Conservation (phyloP, 2,888 invertebrate species). For the Leptopterna dolabrata region DNA sequence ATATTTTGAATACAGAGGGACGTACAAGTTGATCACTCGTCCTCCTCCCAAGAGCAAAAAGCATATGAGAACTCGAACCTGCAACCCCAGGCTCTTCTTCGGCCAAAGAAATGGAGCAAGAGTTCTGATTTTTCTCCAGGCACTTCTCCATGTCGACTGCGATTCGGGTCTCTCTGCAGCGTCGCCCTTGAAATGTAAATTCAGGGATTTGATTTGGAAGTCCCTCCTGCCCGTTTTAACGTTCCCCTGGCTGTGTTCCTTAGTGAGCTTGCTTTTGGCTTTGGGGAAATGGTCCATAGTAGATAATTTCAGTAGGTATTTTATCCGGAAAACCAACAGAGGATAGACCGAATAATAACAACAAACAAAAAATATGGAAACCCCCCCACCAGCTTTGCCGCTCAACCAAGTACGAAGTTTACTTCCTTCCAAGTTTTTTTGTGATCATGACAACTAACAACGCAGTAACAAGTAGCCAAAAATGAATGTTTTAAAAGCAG, state of each 20-base stretch:
- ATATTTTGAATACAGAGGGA: slow-evolving; percentile 91
- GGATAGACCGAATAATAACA: background rate
- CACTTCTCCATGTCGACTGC: slow-evolving; percentile 82
- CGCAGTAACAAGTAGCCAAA: too few species aligned
- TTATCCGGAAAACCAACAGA: background rate
- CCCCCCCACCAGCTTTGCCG: too few species aligned
- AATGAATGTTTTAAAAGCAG: too few species aligned
- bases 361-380: too few species aligned
- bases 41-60: slow-evolving; percentile 81
- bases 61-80: slow-evolving; percentile 85
- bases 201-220: slow-evolving; percentile 53
- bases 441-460: too few species aligned
- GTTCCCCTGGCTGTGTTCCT: background rate
- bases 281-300: background rate
- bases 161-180: background rate
- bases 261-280: slow-evolving; percentile 19
- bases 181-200: slow-evolving; percentile 56
- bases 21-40: slow-evolving; percentile 87
- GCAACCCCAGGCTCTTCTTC: slow-evolving; percentile 79
- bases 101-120: slow-evolving; percentile 96
- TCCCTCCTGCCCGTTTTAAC: background rate
- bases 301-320: background rate
- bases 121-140: slow-evolving; percentile 80
- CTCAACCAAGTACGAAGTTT: too few species aligned
- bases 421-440: too few species aligned